These are phyloP conservation scores for Achlya flavicornis DNA, from an alignment of 2,888 invertebrate species.

Conservation along the genomic window DNA sequence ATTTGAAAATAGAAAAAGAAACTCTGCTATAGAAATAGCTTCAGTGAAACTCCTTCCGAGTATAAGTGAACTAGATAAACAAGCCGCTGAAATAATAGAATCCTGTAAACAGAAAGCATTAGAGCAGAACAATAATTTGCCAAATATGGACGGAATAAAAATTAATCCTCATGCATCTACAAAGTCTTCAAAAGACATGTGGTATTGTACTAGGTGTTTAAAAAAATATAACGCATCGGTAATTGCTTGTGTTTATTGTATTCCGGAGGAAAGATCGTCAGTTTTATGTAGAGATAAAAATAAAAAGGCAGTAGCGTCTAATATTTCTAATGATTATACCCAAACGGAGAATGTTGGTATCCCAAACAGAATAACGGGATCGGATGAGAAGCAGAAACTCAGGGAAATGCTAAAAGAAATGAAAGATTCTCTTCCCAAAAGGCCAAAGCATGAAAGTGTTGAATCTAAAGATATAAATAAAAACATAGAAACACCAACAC, in stretches of 20 bases:
- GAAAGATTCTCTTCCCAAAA: constrained; percentile 89
- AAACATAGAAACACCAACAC: constrained; percentile 63
- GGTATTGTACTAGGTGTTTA: constrained; percentile 70
- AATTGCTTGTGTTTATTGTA: constrained; percentile 58
- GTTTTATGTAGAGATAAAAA: not conserved
- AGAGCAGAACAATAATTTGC: constrained; percentile 43
- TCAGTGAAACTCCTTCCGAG: constrained; percentile 86
- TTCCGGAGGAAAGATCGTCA: constrained; percentile 29
- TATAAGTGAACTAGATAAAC: constrained; percentile 91
- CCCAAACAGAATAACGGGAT: constrained; percentile 20
- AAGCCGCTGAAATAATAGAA: constrained; percentile 89
- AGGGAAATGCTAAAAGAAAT: constrained; percentile 90
- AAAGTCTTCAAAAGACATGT: constrained; percentile 35
- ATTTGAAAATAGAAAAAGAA: constrained; percentile 73
- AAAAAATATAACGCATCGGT: constrained; percentile 65
- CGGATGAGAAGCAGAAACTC: constrained; percentile 83
- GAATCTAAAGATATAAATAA: constrained; percentile 22
- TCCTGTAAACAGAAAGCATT: constrained; percentile 63
- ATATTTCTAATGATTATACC: constrained; percentile 47
- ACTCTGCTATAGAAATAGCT: constrained; percentile 60
- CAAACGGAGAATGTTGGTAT: constrained; percentile 48
- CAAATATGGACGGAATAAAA: constrained; percentile 18
- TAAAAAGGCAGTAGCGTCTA: constrained; percentile 35
- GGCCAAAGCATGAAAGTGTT: constrained; percentile 65
- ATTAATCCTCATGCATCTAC: constrained; percentile 18